Evolutionary conservation across 1,140 invertebrate genomes (phyloP), one percentile per base, ranked within the genome.

Genomic region (Venturia canescens): DNA sequence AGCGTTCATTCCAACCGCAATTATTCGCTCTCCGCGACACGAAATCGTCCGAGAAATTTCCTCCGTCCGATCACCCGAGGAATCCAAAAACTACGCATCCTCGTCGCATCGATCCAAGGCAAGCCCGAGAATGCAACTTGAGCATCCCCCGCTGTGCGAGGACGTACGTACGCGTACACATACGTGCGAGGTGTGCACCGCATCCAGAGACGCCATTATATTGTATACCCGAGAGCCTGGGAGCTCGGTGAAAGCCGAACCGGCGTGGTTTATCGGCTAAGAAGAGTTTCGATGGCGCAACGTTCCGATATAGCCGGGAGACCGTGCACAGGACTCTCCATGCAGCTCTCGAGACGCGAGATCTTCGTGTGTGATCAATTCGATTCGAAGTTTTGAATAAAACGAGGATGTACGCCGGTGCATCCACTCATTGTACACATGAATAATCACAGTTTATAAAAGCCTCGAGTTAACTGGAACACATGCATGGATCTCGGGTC

Each of bases 211-310:
- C 21, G 53, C 18, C 21, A 21, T 3, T 21, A 57, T 21, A 18
- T 1, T 23, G 21, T 23, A 9, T 57, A 26, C 26, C 18, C 31
- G 76, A 66, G 27, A 66, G 27, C 38, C 66, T 78, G 57, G 21
- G 23, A 34, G 38, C 34, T 38, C 23, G 80, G 80, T 81, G 80
- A 81, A 81, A 81, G 80, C 76, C 80, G 34, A 48, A 38, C 70
- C 71, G 79, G 79, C 69, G 79, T 80, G 70, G 71, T 80, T 80
- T 75, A 80, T 74, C 63, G 50, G 60, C 71, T 50, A 63, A 16
- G 26, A 70, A 67, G 29, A 18, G 44, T 38, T 69, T 67, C 76
- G 26, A 78, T 78, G 76, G 76, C 76, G 76, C 76, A 78, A 78
- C 57, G 66, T 21, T 57, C 15, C 57, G 53, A 63, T 60, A 31